Evolutionary conservation across 2,888 invertebrate species (phyloP), one percentile per base, ranked within the genome.

Genomic region (Cryptus viduatorius): DNA sequence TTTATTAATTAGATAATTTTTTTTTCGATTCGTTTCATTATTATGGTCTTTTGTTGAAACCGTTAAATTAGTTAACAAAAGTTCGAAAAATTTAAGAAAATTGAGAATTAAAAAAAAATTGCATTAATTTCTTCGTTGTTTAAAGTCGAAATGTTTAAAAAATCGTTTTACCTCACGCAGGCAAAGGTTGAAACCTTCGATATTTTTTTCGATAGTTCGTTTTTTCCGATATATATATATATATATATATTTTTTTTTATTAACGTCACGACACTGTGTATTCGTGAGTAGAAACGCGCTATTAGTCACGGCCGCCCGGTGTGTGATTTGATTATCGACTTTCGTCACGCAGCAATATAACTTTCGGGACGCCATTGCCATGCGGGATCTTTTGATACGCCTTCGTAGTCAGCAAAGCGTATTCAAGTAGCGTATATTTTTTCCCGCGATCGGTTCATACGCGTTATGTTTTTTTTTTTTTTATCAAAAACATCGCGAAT

Each of bases 311-410:
- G 87, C 75, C 80, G 78, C 75, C 81, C 78, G 84, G 85, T 86
- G 82, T 87, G 82, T 87, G 86, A 88, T 88, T 87, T 87, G 87
- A 87, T 88, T 88, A 86, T 85, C 75, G 86, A 86, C 83, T 84
- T 88, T 86, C 86, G 88, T 88, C 86, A 87, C 87, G 86, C 84
- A 48, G 86, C 86, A 86, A 85, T 83, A 87, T 84, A 87, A 84
- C 79, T 86, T 85, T 87, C 86, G 84, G 87, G 84, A 80, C 84
- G 83, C 81, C 50, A 78, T 76, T 65, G 78, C 68, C 37, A 5
- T 4, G 61, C 75, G 82, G 77, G 50, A 78, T 83, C 76, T 82
- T 78, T 37, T 75, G 80, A 78, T 71, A 77, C 75, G 50, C 56
- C 61, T 85, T 87, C 88, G 80, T 67, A 75, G 61, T 46, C 81